These are phyloP conservation scores for Megastigmus dorsalis DNA, from an alignment of 2,888 invertebrate species.

Conservation along the genomic window DNA sequence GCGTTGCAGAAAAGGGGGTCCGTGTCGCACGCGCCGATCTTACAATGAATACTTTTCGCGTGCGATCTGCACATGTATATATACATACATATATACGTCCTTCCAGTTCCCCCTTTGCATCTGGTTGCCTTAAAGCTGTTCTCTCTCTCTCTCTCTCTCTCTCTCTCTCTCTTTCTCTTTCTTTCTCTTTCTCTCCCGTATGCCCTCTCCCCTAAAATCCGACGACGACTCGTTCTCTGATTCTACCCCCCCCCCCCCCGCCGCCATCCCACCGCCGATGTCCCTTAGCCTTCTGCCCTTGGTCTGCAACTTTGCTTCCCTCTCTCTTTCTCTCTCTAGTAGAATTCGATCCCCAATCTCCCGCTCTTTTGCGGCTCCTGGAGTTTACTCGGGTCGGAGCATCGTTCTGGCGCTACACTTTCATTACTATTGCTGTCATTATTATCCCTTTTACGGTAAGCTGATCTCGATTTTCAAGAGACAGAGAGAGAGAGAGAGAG, in stretches of 20 bases:
- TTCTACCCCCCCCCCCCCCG: slow-evolving; percentile 31
- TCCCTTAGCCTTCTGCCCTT: slow-evolving; percentile 54
- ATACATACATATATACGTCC: slow-evolving; percentile 44
- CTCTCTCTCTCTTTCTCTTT: slow-evolving; percentile 49
- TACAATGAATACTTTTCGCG: slow-evolving; percentile 72
- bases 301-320: slow-evolving; percentile 44
- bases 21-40: slow-evolving; percentile 74
- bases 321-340: slow-evolving; percentile 25
- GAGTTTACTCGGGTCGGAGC: slow-evolving; percentile 29
- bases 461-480: not conserved
- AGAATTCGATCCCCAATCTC: slow-evolving; percentile 11
- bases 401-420: slow-evolving; percentile 3
- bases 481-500: slow-evolving; percentile 10
- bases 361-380: slow-evolving; percentile 26
- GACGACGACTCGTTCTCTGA: slow-evolving; percentile 52
- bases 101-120: slow-evolving; percentile 63
- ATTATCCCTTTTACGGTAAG: slow-evolving; percentile 25
- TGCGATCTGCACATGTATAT: slow-evolving; percentile 61
- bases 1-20: slow-evolving; percentile 64
- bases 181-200: slow-evolving; percentile 53
- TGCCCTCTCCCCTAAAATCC: slow-evolving; percentile 42
- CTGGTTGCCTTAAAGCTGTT: slow-evolving; percentile 67
- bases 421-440: slow-evolving; percentile 33
- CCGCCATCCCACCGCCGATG: slow-evolving; percentile 29
- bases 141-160: slow-evolving; percentile 54